These are phyloP conservation scores for Eutrigla gurnardus DNA, from an alignment of 2,797 vertebrate species.

Conservation along the genomic window DNA sequence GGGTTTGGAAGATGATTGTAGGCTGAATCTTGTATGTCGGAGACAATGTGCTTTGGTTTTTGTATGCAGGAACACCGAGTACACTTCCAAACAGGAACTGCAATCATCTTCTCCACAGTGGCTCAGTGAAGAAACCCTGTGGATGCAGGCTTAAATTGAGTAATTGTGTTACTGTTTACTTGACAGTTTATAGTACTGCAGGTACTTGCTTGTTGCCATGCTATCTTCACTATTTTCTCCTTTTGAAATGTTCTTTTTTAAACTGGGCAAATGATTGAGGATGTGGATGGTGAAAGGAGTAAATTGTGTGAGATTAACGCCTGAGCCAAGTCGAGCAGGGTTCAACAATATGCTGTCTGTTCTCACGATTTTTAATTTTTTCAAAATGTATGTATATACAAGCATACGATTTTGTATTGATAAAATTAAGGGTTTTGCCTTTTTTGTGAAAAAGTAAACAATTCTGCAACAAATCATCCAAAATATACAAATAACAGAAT, in stretches of 20 bases:
- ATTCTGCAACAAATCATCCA: not conserved
- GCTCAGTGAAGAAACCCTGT: constrained; percentile 1
- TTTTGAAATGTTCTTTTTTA: not conserved
- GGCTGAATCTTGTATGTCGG: not conserved
- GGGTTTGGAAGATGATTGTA: constrained; percentile 14
- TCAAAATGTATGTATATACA: too few species aligned
- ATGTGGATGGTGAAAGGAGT: not conserved
- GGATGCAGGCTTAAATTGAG: constrained; percentile 7
- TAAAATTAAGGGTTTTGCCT: not conserved
- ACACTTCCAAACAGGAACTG: not conserved
- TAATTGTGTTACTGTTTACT: constrained; percentile 11
- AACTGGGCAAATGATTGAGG: not conserved
- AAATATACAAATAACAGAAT: not conserved
- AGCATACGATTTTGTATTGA: not conserved
- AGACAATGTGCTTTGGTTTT: not conserved
- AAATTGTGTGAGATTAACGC: not conserved
- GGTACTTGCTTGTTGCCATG: not conserved
- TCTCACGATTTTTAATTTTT: not conserved
- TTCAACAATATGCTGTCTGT: not conserved
- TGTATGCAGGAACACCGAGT: not conserved
- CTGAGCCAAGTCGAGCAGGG: not conserved
- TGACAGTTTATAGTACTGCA: not conserved
- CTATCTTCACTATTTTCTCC: not conserved
- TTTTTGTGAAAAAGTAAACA: not conserved
- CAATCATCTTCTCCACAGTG: not conserved